phyloP scores from a whole-genome alignment of 2,113 vertebrate species.

The Porphyrio hochstetteri region DNA sequence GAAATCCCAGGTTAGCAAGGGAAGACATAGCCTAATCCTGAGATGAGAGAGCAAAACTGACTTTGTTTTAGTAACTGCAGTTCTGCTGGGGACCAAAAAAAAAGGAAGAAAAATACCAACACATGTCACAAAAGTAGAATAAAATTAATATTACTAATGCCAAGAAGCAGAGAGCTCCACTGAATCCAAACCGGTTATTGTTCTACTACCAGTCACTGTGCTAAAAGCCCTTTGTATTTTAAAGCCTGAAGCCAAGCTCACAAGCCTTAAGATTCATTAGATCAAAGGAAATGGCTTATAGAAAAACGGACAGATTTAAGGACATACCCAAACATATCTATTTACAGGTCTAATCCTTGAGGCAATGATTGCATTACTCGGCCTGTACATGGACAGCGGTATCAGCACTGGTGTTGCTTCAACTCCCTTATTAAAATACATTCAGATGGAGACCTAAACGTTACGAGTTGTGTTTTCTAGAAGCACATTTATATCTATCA shows the following conservation, averaged over 20 bases:
- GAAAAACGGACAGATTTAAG: slow-evolving; percentile 55
- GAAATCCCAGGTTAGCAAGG: background rate
- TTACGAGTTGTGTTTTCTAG: background rate
- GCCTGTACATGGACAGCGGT: background rate
- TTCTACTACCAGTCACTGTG: background rate
- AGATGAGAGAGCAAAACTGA: background rate
- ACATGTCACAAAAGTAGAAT: background rate
- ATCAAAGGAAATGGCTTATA: slow-evolving; percentile 54
- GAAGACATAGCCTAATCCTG: background rate
- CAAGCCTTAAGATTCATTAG: slow-evolving; percentile 26
- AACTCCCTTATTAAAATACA: background rate
- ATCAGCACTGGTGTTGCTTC: background rate
- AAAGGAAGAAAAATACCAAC: background rate
- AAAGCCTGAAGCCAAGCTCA: slow-evolving; percentile 54
- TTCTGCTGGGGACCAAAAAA: background rate
- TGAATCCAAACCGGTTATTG: slow-evolving; percentile 14
- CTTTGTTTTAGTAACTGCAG: slow-evolving; percentile 20
- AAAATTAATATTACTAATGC: slow-evolving; percentile 23
- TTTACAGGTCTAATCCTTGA: slow-evolving; percentile 32
- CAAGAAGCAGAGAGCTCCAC: background rate
- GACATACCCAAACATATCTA: slow-evolving; percentile 41
- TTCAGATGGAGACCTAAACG: background rate
- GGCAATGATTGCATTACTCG: background rate
- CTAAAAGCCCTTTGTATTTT: slow-evolving; percentile 35
- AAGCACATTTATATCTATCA: background rate